Conservation (phyloP, 2,113 vertebrate genomes). For the Phyllopteryx taeniolatus region DNA sequence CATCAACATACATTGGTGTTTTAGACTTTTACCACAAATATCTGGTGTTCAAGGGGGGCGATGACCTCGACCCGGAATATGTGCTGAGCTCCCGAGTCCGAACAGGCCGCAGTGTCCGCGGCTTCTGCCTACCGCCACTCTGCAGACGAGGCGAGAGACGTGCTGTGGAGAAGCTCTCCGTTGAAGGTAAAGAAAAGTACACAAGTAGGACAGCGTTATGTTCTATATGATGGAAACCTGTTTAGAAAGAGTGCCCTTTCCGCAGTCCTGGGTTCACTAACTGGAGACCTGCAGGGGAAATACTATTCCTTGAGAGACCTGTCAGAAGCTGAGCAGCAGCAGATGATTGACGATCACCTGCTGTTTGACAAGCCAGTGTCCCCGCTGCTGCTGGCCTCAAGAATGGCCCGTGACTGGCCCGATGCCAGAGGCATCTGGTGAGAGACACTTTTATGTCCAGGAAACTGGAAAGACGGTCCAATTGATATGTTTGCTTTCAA, state of each 20-base stretch:
- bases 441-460: background rate
- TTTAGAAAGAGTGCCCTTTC: background rate
- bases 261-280: background rate
- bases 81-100: constrained; percentile 6
- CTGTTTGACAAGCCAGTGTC: constrained; percentile 10
- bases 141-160: constrained; percentile 7
- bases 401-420: constrained; percentile 7
- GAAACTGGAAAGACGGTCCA: background rate
- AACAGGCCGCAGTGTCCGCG: constrained; percentile 1
- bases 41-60: background rate
- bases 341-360: constrained; percentile 10
- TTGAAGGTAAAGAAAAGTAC: background rate
- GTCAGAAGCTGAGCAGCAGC: constrained; percentile 3
- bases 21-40: background rate
- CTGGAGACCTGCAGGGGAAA: constrained; percentile 9
- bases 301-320: constrained; percentile 3
- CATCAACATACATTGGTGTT: background rate
- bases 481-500: background rate
- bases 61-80: constrained; percentile 3
- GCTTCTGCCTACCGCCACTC: constrained; percentile 9
- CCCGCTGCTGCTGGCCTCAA: constrained; percentile 6
- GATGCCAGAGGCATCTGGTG: constrained; percentile 6
- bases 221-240: background rate
- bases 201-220: background rate
- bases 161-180: background rate